Percentiles rank a stretch among this genome's conserved stretches.
Evolutionary conservation across 2,113 vertebrate species (phyloP).

Genomic region (Triplophysa tibetana): DNA sequence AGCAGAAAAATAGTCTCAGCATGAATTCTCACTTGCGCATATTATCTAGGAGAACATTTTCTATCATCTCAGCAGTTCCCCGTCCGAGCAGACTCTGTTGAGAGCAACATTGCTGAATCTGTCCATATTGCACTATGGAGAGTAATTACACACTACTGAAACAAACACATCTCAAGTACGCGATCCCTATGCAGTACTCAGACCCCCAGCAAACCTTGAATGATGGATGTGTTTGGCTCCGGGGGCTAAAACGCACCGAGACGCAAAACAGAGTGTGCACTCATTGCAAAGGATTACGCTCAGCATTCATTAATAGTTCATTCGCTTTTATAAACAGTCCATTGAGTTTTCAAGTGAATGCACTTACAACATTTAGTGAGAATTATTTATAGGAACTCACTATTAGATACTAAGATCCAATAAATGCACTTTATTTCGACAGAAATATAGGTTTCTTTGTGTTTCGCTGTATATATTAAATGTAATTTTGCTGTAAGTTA

Average conservation of each 20-base stretch:
- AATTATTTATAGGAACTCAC: conserved; percentile 17
- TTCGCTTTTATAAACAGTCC: conserved; percentile 39
- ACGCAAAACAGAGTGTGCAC: conserved; percentile 10
- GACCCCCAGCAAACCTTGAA: not conserved
- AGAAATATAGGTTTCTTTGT: not conserved
- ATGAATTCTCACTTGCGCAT: no score
- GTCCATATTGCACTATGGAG: not conserved
- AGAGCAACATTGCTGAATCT: not conserved
- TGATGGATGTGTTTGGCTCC: not conserved
- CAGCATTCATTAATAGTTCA: conserved; percentile 35
- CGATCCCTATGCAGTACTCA: not conserved
- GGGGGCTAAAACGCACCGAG: not conserved
- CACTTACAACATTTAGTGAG: conserved; percentile 14
- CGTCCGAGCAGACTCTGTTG: not conserved
- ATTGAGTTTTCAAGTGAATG: conserved; percentile 29
- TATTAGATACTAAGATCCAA: not conserved
- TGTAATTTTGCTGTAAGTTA: not conserved
- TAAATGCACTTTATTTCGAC: conserved; percentile 5
- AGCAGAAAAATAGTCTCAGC: not conserved
- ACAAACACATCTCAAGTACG: not conserved
- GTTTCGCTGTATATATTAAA: not conserved
- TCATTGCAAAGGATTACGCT: conserved; percentile 7
- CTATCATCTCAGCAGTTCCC: not conserved
- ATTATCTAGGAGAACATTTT: no score
- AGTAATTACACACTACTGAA: conserved; percentile 10